Evolutionary conservation across 2,113 vertebrate species (phyloP).

Genomic region (Planiliza haematocheilus): DNA sequence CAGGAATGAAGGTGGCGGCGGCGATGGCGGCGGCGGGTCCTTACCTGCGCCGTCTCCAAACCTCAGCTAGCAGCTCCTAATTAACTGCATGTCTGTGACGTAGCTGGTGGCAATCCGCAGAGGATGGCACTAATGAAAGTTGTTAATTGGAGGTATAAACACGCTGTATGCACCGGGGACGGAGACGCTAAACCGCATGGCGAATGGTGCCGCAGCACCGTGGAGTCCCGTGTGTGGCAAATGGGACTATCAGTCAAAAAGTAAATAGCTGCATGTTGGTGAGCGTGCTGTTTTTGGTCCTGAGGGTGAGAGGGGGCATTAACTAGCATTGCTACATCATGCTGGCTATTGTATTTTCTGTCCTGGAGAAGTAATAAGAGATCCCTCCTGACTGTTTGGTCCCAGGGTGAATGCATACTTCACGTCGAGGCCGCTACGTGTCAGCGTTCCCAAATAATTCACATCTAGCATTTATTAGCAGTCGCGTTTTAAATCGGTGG

Average conservation of each 20-base stretch:
- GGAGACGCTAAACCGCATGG: conserved; percentile 17
- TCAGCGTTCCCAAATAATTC: conserved; percentile 1
- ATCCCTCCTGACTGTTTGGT: conserved; percentile 29
- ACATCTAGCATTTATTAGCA: not conserved
- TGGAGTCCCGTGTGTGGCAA: conserved; percentile 28
- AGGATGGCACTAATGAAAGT: conserved; percentile 60
- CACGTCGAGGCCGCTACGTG: not conserved
- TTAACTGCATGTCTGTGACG: conserved; percentile 58
- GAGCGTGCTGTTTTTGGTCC: conserved; percentile 26
- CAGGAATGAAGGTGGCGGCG: not conserved
- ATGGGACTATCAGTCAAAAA: conserved; percentile 56
- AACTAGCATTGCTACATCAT: conserved; percentile 22
- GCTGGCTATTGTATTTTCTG: conserved; percentile 26
- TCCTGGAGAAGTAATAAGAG: conserved; percentile 36
- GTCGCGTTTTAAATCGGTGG: not conserved
- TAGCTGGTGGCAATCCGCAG: conserved; percentile 52
- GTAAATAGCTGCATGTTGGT: conserved; percentile 36
- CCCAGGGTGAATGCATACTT: conserved; percentile 27
- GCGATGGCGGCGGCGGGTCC: not conserved
- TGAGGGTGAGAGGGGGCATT: not conserved
- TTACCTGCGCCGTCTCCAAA: conserved; percentile 16
- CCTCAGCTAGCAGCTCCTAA: conserved; percentile 54
- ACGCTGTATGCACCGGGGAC: conserved; percentile 1
- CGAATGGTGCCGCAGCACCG: not conserved
- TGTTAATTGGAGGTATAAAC: conserved; percentile 65